Base-by-base conservation (phyloP, 23 tunicate genomes). In the Trididemnum clinides region DNA sequence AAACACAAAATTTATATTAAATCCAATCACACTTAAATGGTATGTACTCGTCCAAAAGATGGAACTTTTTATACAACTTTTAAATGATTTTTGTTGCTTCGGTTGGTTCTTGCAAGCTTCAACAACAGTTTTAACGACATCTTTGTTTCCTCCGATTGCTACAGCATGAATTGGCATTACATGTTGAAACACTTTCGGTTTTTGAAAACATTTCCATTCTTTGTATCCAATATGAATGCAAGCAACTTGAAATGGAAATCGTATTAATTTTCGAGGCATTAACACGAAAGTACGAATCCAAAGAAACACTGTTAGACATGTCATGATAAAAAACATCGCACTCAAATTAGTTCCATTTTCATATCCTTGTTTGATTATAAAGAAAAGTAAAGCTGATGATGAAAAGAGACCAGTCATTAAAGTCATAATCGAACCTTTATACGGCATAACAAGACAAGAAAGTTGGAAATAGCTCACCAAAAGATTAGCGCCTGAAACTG, bases 221-320 rank as follows among this genome's bases (percentile, higher is more conserved):
- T 82, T 25, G 57, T 57, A 38, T 22, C 86, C 86, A 34, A 36
- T 64, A 38, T 34, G 0, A 2, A 80, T 18, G 34, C 26, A 26
- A 1, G 3, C 33, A 38, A 21, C 7, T 0, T 29, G 76, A 23
- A 50, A 33, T 15, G 80, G 57, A 33, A 37, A 87, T n/a, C 87
- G 87, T 50, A 88, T 39, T 10, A 31, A 39, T 33, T 37, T 82
- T 64, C 71, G 0, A 2, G 92, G 92, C 39, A 88, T 23, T 29
- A 88, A 33, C 1, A 76, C 28, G 64, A 82, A 88, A 0, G 92
- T 82, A 63, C 87, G 33, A 29, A 88, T 4, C 92, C 92, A 82
- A 18, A 76, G 78, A 0, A 88, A 50, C 18, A 76, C 28, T 34
- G 92, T 74, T 0, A 51, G 27, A 27, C 86, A 38, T 0, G 87